Conservation (phyloP, 2,888 invertebrate species). For the Epirrhoe tristata region DNA sequence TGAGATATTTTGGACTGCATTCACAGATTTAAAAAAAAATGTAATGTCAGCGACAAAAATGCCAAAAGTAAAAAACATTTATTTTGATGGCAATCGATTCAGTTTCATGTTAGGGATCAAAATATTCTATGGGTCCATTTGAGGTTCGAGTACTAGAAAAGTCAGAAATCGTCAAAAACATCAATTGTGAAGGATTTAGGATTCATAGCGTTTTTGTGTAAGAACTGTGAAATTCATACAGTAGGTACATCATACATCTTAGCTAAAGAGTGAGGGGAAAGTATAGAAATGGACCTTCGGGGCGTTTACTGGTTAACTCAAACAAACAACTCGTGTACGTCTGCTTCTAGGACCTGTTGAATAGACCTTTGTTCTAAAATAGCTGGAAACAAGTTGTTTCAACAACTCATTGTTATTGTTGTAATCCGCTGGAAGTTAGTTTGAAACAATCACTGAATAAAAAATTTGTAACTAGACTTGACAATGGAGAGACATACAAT, state of each 20-base stretch:
- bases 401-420: constrained; percentile 41
- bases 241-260: not conserved
- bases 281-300: constrained; percentile 17
- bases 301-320: constrained; percentile 44
- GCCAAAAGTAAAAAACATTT: no score
- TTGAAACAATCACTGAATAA: constrained; percentile 30
- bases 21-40: no score
- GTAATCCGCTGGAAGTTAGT: constrained; percentile 34
- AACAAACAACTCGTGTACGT: constrained; percentile 36
- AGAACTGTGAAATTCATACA: no score
- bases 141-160: no score
- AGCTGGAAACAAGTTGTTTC: constrained; percentile 40
- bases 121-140: no score
- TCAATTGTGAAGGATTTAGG: no score
- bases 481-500: constrained; percentile 23
- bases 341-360: constrained; percentile 55
- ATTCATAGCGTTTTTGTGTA: no score
- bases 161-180: no score
- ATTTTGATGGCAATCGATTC: no score
- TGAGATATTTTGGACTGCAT: no score
- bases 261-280: not conserved
- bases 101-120: no score
- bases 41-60: no score
- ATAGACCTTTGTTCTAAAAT: constrained; percentile 48
- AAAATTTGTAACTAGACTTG: constrained; percentile 23